These are phyloP conservation scores for Alexandromys fortis DNA, from an alignment of 2,113 vertebrate genomes.

Conservation along the genomic window DNA sequence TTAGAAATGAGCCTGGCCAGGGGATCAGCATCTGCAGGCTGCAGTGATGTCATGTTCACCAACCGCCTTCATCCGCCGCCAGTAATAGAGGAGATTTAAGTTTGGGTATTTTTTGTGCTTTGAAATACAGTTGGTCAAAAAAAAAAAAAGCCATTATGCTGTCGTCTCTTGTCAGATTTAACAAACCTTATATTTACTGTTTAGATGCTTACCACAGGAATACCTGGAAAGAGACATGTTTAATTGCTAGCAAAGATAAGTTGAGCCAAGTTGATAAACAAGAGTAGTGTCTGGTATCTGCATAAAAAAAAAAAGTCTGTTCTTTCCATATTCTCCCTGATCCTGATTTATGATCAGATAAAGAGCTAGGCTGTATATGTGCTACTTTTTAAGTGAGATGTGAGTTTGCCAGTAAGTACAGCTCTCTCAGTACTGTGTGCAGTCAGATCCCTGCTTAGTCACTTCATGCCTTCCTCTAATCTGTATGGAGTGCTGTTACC, in stretches of 20 bases:
- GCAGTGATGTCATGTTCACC: conserved; percentile 1
- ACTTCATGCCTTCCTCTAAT: neutral
- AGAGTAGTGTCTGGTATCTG: neutral
- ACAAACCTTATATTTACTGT: neutral
- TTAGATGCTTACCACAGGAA: neutral
- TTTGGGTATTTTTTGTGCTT: conserved; percentile 8
- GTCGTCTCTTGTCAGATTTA: neutral
- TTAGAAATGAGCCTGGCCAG: conserved; percentile 39
- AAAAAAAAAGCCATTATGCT: neutral
- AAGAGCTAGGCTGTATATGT: neutral
- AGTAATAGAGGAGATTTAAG: conserved; percentile 12
- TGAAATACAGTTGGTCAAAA: conserved; percentile 10
- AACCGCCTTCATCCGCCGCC: neutral
- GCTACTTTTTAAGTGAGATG: neutral
- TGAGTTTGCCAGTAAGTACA: neutral
- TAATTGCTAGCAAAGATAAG: conserved; percentile 1
- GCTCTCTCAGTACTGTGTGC: neutral
- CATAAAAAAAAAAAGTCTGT: neutral
- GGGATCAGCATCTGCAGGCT: neutral
- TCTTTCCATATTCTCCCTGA: neutral
- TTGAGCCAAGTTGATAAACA: conserved; percentile 10
- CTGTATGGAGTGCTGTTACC: neutral
- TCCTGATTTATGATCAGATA: neutral
- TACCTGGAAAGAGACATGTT: neutral
- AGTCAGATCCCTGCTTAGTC: neutral